Evolutionary conservation across 2,113 vertebrate species (phyloP), one percentile per base, ranked within the genome.

Genomic region (Smithornis capensis): DNA sequence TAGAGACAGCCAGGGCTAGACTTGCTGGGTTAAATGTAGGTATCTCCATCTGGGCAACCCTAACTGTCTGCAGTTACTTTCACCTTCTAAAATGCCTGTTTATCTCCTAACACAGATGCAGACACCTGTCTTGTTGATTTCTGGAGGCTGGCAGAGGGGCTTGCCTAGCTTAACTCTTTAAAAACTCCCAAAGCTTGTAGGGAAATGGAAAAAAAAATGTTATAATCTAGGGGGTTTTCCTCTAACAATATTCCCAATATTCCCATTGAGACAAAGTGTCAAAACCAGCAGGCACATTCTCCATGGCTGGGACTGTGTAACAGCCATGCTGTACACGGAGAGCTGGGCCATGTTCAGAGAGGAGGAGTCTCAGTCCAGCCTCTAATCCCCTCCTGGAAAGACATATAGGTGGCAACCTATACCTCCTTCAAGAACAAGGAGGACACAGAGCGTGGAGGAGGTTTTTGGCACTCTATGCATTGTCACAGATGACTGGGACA

Each of bases 401-500:
- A 33, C 19, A 67, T 6, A 2, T 31, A 5, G 2, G 12, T 16
- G 28, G 29, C 25, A 74, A 40, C 11, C 75, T 75, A 42, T 14
- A n/a, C 8, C 19, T 75, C 22, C 42, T 71, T 50, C 29, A 53
- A 31, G 16, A 49, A 25, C 12, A 22, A 65, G 59, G 25, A 75
- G 29, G 19, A 56, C 57, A 74, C 11, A 62, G 19, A 8, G 15
- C 50, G 17, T 38, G 64, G 12, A 92, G 23, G 21, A 92, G n/a
- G 31, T 7, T 38, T 87, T 69, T 62, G 79, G 35, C 49, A 62
- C 50, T 47, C n/a, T 50, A 25, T 60, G 35, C 1, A 0, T 49
- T 45, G 70, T 27, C 75, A 75, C 0, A 0, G 21, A 6, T 33
- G 18, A 50, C 17, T 13, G 5, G 15, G 27, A 25, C 6, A 33